phyloP scores from a whole-genome alignment of 2,113 vertebrate genomes.

The Probosciger aterrimus region DNA sequence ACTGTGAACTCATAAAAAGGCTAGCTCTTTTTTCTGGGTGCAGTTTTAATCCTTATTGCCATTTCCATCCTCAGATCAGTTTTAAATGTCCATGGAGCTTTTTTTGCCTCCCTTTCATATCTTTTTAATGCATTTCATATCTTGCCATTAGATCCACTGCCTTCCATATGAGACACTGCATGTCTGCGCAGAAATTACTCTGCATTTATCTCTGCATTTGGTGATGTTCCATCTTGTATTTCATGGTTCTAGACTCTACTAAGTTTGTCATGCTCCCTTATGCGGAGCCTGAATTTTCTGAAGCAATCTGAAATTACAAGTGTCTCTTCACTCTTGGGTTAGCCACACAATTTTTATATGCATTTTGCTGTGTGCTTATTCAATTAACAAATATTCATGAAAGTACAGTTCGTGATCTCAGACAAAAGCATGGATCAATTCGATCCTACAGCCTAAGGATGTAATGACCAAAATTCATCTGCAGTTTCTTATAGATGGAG shows the following conservation, averaged over 20 bases:
- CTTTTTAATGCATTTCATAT: background rate
- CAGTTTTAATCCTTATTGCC: background rate
- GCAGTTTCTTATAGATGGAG: background rate
- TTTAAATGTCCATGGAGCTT: background rate
- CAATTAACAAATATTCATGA: background rate
- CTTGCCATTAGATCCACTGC: background rate
- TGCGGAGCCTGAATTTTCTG: background rate
- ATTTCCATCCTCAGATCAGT: background rate
- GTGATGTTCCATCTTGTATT: background rate
- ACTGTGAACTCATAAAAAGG: conserved; percentile 1
- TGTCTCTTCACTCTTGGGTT: background rate
- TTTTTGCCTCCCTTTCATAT: background rate
- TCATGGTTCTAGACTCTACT: background rate
- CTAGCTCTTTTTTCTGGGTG: background rate
- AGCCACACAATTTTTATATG: background rate
- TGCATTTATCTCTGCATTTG: background rate
- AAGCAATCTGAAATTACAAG: background rate
- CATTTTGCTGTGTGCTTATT: background rate
- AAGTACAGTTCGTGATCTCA: background rate
- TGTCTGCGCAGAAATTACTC: background rate
- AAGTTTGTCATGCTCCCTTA: background rate
- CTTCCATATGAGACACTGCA: background rate
- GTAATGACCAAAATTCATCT: background rate
- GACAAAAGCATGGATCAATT: background rate
- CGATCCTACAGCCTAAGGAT: background rate